Evolutionary conservation across 2,113 vertebrate genomes (phyloP).

Genomic region (Cyprichromis sp.): DNA sequence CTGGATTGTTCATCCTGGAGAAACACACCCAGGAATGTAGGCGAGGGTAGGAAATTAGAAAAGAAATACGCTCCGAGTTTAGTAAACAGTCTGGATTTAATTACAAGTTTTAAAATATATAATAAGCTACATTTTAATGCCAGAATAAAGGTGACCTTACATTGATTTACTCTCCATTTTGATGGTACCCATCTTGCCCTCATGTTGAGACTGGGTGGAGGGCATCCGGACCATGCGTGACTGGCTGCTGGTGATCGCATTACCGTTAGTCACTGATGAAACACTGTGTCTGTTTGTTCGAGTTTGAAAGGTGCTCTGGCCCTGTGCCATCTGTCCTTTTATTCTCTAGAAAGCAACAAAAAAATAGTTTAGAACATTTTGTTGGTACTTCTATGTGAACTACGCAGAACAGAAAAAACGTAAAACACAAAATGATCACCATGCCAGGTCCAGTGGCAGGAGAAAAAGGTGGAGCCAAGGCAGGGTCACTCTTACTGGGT

Average conservation of each 20-base stretch:
- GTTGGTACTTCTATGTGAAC: not conserved
- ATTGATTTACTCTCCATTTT: constrained; percentile 10
- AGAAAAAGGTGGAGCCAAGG: constrained; percentile 61
- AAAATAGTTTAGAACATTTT: not conserved
- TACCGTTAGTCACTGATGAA: constrained; percentile 1
- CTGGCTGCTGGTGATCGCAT: constrained; percentile 21
- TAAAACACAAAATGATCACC: not conserved
- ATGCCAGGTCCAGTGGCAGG: not conserved
- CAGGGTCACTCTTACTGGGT: constrained; percentile 78
- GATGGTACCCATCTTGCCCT: constrained; percentile 16
- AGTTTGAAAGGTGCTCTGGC: constrained; percentile 42
- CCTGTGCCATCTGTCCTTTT: constrained; percentile 31
- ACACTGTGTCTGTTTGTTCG: constrained; percentile 61
- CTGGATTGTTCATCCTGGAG: constrained; percentile 39
- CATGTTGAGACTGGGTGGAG: not conserved
- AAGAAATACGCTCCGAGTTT: not conserved
- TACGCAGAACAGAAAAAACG: not conserved
- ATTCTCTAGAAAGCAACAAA: not conserved
- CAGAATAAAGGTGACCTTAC: constrained; percentile 27
- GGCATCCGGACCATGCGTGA: not conserved
- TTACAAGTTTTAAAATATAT: not conserved
- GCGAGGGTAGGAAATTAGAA: not conserved
- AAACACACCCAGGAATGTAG: not conserved
- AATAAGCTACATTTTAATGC: not conserved
- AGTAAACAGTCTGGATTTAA: not conserved